phyloP scores from a whole-genome alignment of 2,888 invertebrate species.

The Drosophila cyrtoloma region DNA sequence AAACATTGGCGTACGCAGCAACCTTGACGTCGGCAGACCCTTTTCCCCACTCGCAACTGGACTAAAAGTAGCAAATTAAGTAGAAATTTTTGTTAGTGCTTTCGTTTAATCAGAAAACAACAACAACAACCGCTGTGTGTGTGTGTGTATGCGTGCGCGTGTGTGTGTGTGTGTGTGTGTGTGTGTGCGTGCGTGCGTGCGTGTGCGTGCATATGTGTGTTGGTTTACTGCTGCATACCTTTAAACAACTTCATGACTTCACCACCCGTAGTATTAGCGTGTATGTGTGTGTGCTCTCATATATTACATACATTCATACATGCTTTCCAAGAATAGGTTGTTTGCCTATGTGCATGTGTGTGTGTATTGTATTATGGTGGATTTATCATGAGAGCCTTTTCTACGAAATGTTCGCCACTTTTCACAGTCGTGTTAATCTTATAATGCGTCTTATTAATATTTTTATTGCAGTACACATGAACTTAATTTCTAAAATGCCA shows the following conservation, averaged over 20 bases:
- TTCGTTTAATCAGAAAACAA: conserved; percentile 74
- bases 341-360: conserved; percentile 3
- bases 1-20: conserved; percentile 35
- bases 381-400: conserved; percentile 72
- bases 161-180: conserved; percentile 12
- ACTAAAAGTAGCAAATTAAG: conserved; percentile 64
- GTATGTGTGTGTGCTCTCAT: conserved; percentile 42
- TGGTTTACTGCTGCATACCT: conserved; percentile 44
- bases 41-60: conserved; percentile 1
- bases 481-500: conserved; percentile 2
- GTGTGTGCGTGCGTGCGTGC: conserved; percentile 7
- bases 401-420: conserved; percentile 60
- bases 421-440: conserved; percentile 71
- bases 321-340: conserved; percentile 66
- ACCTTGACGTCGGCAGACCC: conserved; percentile 41
- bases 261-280: conserved; percentile 61
- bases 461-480: conserved; percentile 24
- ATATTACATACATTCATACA: conserved; percentile 16
- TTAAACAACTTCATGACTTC: conserved; percentile 74
- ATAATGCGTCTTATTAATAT: conserved; percentile 47
- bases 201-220: conserved; percentile 12
- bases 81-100: conserved; percentile 72
- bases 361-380: conserved; percentile 33
- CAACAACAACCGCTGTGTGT: conserved; percentile 24
- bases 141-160: conserved; percentile 16